Conservation (phyloP, 2,113 vertebrate genomes). For the Peromyscus maniculatus region DNA sequence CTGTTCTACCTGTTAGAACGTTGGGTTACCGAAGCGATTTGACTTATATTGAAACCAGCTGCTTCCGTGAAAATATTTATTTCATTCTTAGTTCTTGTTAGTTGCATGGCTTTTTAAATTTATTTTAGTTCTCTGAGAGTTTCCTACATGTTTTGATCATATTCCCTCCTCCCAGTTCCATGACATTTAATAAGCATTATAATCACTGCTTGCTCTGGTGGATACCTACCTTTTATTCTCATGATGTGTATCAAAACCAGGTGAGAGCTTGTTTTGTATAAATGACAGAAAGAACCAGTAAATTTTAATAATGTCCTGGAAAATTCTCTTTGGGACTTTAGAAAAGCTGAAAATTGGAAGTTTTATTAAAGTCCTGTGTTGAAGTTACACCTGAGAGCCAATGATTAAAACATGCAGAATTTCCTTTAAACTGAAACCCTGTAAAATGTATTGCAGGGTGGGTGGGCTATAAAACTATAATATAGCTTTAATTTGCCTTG, state of each 20-base stretch:
- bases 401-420: slow-evolving; percentile 53
- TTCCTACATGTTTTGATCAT: background rate
- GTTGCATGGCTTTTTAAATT: background rate
- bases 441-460: background rate
- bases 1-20: background rate
- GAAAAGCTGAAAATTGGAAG: slow-evolving; percentile 55
- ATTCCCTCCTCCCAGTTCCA: background rate
- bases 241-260: background rate
- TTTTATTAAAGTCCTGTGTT: slow-evolving; percentile 64
- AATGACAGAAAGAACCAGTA: slow-evolving; percentile 54
- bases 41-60: background rate
- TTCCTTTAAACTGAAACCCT: slow-evolving; percentile 13
- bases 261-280: slow-evolving; percentile 23
- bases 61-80: background rate
- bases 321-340: slow-evolving; percentile 47
- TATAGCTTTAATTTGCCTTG: background rate
- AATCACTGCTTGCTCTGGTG: background rate
- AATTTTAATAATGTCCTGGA: slow-evolving; percentile 52
- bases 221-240: background rate
- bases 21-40: background rate
- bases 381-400: slow-evolving; percentile 51
- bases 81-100: background rate
- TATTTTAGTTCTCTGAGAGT: background rate
- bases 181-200: background rate
- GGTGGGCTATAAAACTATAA: background rate